Conservation (phyloP, 2,888 invertebrate species). For the Andrena fulva region DNA sequence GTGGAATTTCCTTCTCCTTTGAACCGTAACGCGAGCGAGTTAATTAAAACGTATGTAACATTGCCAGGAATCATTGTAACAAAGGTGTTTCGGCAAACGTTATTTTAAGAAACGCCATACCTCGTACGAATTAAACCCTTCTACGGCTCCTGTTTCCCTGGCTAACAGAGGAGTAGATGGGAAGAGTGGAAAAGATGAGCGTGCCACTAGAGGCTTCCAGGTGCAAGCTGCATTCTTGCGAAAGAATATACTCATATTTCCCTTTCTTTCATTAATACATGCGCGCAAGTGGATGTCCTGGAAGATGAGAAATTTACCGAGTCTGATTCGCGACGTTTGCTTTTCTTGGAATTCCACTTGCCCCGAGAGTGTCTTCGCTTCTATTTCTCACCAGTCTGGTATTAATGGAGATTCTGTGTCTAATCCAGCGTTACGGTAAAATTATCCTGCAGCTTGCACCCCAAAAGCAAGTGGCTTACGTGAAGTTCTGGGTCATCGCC, state of each 20-base stretch:
- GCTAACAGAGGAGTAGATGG: background rate
- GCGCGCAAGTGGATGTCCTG: too few relatives aligned
- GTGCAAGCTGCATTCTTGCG: background rate
- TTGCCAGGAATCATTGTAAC: background rate
- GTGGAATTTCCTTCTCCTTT: conserved; percentile 6
- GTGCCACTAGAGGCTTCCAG: background rate
- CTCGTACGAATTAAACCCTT: background rate
- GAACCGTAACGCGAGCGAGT: background rate
- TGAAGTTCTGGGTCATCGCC: conserved; percentile 34
- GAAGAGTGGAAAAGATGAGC: background rate
- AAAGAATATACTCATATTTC: background rate
- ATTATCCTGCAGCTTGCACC: conserved; percentile 49
- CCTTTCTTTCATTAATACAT: background rate
- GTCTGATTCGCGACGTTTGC: too few relatives aligned
- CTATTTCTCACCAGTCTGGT: background rate
- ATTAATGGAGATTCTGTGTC: background rate
- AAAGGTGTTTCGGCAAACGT: background rate
- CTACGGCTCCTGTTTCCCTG: background rate
- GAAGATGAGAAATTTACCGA: too few relatives aligned
- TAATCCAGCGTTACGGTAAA: conserved; percentile 2
- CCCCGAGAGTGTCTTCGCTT: background rate
- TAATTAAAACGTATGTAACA: conserved; percentile 20
- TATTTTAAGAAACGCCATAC: background rate
- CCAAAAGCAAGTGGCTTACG: conserved; percentile 57
- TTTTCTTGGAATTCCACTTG: too few relatives aligned